Percentiles rank a stretch among this genome's conserved stretches.
Evolutionary conservation across 2,888 invertebrate species (phyloP).

Genomic region (Dolomedes plantarius): DNA sequence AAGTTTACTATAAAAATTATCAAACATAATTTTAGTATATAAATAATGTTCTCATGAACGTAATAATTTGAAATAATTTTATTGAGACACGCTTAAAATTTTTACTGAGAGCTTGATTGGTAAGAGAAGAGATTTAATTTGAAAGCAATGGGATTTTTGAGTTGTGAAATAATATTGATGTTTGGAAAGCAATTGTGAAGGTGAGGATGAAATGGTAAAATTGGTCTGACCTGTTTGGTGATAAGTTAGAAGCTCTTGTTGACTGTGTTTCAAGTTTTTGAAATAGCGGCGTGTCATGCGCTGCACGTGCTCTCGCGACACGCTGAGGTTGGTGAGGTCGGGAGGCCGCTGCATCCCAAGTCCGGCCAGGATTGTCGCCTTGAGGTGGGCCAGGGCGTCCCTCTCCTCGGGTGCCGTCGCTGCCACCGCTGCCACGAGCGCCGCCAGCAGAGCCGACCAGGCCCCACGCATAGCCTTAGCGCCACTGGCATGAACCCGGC

Average conservation of each 20-base stretch:
- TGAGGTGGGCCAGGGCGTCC: slow-evolving; percentile 16
- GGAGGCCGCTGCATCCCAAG: slow-evolving; percentile 46
- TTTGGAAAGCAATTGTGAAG: too few species aligned
- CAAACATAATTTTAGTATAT: too few species aligned
- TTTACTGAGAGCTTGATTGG: too few species aligned
- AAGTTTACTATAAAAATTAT: too few species aligned
- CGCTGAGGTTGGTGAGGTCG: slow-evolving; percentile 36
- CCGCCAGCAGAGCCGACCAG: slow-evolving; percentile 39
- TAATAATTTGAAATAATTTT: too few species aligned
- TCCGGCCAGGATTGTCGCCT: slow-evolving; percentile 25
- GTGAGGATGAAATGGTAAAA: too few species aligned
- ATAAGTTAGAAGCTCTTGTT: slow-evolving; percentile 22
- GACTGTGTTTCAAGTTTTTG: slow-evolving; percentile 11
- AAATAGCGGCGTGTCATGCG: slow-evolving; percentile 37
- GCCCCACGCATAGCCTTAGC: slow-evolving; percentile 33
- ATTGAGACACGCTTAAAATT: too few species aligned
- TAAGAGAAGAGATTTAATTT: too few species aligned
- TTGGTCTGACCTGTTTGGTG: slow-evolving; percentile 38
- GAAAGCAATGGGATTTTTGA: too few species aligned
- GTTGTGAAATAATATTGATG: too few species aligned
- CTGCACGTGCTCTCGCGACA: slow-evolving; percentile 7
- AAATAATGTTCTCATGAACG: too few species aligned
- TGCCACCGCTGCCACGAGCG: slow-evolving; percentile 21
- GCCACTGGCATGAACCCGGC: slow-evolving; percentile 9
- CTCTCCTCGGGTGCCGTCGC: slow-evolving; percentile 24